A percentile compares a stretch with the other conserved stretches of the same genome.
Evolutionary conservation across 2,113 vertebrate species (phyloP).

Genomic region (Syngnathus floridae): DNA sequence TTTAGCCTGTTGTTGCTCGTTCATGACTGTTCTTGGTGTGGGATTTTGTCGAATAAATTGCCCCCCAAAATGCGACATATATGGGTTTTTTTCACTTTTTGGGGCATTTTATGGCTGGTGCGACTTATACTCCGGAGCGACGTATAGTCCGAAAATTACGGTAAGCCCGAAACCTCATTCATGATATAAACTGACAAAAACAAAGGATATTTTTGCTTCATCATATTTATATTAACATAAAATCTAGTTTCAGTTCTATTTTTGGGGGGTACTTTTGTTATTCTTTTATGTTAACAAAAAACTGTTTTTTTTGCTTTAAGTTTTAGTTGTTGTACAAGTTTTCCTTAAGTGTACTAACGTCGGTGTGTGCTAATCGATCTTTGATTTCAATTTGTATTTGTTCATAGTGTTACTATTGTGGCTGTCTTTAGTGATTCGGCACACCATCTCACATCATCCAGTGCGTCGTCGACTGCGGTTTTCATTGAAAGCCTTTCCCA

Average conservation of each 20-base stretch:
- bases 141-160: no score
- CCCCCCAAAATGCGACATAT: no score
- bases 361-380: conserved; percentile 37
- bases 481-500: conserved; percentile 38
- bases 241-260: neutral
- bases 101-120: no score
- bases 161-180: neutral
- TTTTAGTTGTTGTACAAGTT: neutral
- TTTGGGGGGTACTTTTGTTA: neutral
- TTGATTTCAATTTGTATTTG: conserved; percentile 34
- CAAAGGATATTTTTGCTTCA: no score
- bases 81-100: no score
- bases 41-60: no score
- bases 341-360: neutral
- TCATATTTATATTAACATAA: no score
- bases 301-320: neutral
- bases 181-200: no score
- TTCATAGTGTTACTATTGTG: conserved; percentile 16
- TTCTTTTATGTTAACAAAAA: no score
- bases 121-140: no score
- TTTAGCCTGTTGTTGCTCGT: no score
- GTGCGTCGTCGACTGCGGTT: conserved; percentile 32
- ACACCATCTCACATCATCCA: conserved; percentile 33
- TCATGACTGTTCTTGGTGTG: no score
- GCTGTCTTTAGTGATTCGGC: conserved; percentile 21